These are phyloP conservation scores for Rissa tridactyla DNA, from an alignment of 2,113 vertebrate species.

Conservation along the genomic window DNA sequence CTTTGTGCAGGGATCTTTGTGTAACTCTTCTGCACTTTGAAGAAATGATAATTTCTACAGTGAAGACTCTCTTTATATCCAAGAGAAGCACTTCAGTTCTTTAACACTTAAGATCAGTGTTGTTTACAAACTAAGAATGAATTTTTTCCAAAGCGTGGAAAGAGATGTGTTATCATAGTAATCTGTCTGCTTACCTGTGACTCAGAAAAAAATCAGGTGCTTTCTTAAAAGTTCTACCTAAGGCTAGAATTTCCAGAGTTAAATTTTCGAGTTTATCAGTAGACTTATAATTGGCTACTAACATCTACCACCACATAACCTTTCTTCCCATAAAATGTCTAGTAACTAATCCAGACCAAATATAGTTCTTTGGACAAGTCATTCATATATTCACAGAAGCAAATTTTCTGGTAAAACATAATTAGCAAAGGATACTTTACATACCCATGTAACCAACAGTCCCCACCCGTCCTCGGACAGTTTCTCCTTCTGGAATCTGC, in stretches of 20 bases:
- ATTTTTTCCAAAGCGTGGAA: background rate
- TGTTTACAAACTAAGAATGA: background rate
- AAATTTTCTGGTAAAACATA: background rate
- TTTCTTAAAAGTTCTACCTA: background rate
- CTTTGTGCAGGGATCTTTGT: background rate
- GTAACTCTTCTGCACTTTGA: background rate
- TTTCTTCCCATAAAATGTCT: background rate
- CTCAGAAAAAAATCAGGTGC: background rate
- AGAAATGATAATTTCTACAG: background rate
- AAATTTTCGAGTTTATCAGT: background rate
- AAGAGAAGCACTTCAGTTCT: background rate
- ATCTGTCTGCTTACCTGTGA: background rate
- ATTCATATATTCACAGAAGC: background rate
- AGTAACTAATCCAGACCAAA: background rate
- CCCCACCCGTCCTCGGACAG: slow-evolving; percentile 85
- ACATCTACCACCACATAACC: background rate
- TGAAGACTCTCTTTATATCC: background rate
- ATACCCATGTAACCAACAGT: slow-evolving; percentile 94
- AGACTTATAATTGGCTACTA: background rate
- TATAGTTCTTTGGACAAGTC: background rate
- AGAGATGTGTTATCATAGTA: background rate
- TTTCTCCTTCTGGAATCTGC: slow-evolving; percentile 87
- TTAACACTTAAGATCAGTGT: background rate
- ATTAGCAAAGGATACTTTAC: slow-evolving; percentile 4
- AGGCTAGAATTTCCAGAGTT: background rate